Evolutionary conservation across 2,888 invertebrate species (phyloP), one percentile per base, ranked within the genome.

Genomic region (Brassicogethes aeneus): DNA sequence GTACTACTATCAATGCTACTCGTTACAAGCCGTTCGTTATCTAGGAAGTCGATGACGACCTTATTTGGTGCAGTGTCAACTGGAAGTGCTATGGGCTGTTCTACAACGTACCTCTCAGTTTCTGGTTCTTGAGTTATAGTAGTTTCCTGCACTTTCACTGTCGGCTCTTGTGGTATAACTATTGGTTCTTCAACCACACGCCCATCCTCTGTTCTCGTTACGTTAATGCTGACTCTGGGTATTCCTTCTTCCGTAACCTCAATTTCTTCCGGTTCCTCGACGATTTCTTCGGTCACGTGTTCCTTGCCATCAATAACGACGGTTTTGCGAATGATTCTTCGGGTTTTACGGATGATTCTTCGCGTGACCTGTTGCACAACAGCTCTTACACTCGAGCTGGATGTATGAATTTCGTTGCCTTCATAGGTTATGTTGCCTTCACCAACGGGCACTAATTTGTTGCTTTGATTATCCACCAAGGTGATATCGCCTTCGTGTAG

Each of bases 281-380:
- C 73, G 1, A 89, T 68, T 69, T 90, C 89, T 65, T 90, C 90
- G 3, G 82, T 82, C 0, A 86, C 76, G 45, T 83, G 82, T 68
- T 90, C 90, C 66, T 86, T 84, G 0, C 90, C 90, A 61, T 90
- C 82, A 42, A 89, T 77, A 3, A 88, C 80, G 0, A 83, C 82
- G 2, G 85, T 76, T 49, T 81, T 79, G 39, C 85, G 76, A 38
- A 90, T 83, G 13, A 88, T 83, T 47, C 82, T 79, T 35, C 83
- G 73, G 12, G 81, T 81, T 53, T 82, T 85, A 44, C 80, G 75
- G 2, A 87, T 79, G n/a, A 86, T 77, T 58, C 81, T 75, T 48
- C 85, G 75, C 0, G 86, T 85, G 0, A 89, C 83, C 69, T 88
- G 86, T 60, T 88, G 85, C 1, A 88, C 84, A 3, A 87, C 82